A percentile compares a stretch with the other conserved stretches of the same genome.
phyloP scores from a whole-genome alignment of 2,797 vertebrate species.

The Mormyrus proboscirostris region DNA sequence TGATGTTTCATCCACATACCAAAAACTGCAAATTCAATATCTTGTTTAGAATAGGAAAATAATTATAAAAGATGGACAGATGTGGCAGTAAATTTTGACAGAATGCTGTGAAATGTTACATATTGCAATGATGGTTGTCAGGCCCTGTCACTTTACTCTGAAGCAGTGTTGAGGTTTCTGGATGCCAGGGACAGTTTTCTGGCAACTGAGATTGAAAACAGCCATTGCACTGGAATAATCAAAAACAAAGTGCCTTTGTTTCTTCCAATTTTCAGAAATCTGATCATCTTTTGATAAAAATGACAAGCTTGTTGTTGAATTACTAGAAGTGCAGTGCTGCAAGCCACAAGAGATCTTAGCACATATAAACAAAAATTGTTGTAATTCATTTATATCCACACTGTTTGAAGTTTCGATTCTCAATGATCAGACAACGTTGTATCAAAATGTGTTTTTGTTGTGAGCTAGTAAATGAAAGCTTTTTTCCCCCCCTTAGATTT shows the following conservation, averaged over 20 bases:
- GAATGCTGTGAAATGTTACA: background rate
- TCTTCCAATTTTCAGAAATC: background rate
- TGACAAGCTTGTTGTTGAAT: background rate
- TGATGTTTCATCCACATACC: background rate
- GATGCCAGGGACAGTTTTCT: background rate
- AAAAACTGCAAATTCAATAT: background rate
- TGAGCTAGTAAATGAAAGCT: background rate
- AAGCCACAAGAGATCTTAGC: background rate
- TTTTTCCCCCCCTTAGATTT: background rate
- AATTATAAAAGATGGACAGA: constrained; percentile 11
- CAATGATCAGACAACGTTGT: background rate
- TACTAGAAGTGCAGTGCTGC: background rate
- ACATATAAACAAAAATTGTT: background rate
- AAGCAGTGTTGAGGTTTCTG: background rate
- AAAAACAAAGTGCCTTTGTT: background rate
- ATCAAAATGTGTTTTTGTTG: background rate
- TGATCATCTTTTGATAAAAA: background rate
- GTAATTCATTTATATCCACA: background rate
- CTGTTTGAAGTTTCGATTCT: background rate
- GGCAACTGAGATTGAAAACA: background rate
- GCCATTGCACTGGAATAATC: background rate
- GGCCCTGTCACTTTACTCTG: background rate
- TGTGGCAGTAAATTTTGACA: constrained; percentile 9
- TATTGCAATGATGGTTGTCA: background rate
- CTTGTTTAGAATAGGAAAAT: background rate